phyloP scores from a whole-genome alignment of 2,113 vertebrate genomes.

The Ciconia boyciana region DNA sequence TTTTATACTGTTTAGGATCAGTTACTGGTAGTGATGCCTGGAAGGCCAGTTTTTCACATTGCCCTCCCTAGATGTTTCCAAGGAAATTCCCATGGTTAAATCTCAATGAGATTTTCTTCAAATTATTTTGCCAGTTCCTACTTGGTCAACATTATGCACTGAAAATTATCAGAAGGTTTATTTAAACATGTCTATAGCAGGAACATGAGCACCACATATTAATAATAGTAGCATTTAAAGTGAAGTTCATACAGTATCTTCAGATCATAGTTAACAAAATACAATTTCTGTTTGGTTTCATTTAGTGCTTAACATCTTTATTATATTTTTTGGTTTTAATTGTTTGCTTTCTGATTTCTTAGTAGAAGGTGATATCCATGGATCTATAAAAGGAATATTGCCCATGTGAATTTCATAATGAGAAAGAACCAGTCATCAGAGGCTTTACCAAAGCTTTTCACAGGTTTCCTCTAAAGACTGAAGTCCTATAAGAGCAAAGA shows the following conservation, averaged over 20 bases:
- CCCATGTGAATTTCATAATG: neutral
- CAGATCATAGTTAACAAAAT: neutral
- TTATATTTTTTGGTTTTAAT: neutral
- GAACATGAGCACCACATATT: neutral
- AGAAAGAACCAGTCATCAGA: neutral
- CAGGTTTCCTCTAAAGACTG: neutral
- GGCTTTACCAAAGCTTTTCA: neutral
- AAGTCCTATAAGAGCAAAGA: neutral
- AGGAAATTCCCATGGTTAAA: neutral
- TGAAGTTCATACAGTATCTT: neutral
- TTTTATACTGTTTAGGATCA: neutral
- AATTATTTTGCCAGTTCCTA: neutral
- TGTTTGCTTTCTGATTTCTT: neutral
- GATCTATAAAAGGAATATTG: neutral
- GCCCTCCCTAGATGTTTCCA: neutral
- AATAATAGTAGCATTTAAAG: neutral
- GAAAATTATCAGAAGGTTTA: neutral
- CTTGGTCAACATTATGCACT: neutral
- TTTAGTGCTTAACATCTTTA: neutral
- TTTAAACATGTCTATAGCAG: neutral
- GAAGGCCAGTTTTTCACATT: neutral
- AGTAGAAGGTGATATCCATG: neutral
- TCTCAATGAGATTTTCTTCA: neutral
- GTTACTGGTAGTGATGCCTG: neutral
- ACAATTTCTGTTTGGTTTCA: neutral